Evolutionary conservation across 2,797 vertebrate species (phyloP), one percentile per base, ranked within the genome.

Genomic region (Glossophaga mutica): DNA sequence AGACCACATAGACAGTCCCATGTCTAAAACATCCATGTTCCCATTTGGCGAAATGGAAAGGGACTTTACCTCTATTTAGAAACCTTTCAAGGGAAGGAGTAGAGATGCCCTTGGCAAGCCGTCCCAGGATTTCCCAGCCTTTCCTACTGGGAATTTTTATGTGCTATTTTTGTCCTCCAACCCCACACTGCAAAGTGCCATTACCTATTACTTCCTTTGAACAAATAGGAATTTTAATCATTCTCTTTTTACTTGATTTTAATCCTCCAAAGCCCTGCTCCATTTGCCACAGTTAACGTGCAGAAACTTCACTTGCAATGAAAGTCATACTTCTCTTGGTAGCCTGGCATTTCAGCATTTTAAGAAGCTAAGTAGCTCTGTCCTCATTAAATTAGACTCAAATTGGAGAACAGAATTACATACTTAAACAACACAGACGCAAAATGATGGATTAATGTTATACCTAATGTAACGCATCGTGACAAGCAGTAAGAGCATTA

Each of bases 361-460:
- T 78, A 77, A 96, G 88, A 88, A 94, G 77, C 62, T 90, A 82
- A 94, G 91, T 88, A 73, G 48, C 73, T 95, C 81, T 5, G 12
- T 93, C 68, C 88, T 96, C 95, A 94, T 96, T 97, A 94, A 96
- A 96, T 96, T 95, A 94, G 77, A 74, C 59, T 74, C 87, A 90
- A 85, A 84, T 88, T 91, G 96, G 44, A 95, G 82, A 77, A 55
- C 39, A 97, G 95, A 95, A 92, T 97, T 92, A 91, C 81, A 74
- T 74, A 94, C 93, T 96, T 83, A 71, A 94, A 97, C 62, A 95
- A 95, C 57, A 94, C 44, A 85, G 81, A 93, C 0, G 6, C 85
- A 70, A 91, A 95, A 90, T 88, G 94, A 97, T 95, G 73, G 94
- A 94, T 96, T 97, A 86, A 84, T 94, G 87, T 95, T 97, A 85